A percentile compares a stretch with the other conserved stretches of the same genome.
Evolutionary conservation across 2,797 vertebrate genomes (phyloP).

Genomic region (Ptychobarbus kaznakovi): DNA sequence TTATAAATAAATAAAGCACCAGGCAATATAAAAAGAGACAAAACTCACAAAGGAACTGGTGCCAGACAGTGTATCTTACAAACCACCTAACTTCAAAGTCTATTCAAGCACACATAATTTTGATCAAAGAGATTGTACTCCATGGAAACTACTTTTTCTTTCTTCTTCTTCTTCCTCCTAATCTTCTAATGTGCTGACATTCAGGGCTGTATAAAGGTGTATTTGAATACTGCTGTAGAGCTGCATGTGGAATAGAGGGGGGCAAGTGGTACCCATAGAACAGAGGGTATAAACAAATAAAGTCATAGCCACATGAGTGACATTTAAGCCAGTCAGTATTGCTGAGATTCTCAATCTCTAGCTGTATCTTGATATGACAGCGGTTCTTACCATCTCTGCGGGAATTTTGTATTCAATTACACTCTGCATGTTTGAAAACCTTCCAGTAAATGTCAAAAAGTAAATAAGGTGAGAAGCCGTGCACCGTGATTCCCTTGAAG

Average conservation of each 20-base stretch:
- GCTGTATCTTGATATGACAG: conserved; percentile 57
- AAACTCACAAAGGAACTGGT: neutral
- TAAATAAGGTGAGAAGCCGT: conserved; percentile 60
- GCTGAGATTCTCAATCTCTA: conserved; percentile 58
- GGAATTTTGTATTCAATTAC: conserved; percentile 64
- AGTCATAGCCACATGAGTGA: conserved; percentile 56
- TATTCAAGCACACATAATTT: neutral
- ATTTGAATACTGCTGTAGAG: conserved; percentile 44
- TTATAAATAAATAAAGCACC: neutral
- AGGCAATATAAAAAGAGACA: conserved; percentile 14
- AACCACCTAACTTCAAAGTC: conserved; percentile 8
- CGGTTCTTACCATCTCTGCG: conserved; percentile 46
- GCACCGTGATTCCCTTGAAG: conserved; percentile 53
- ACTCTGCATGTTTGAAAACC: conserved; percentile 55
- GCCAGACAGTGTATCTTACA: neutral
- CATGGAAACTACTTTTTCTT: conserved; percentile 4
- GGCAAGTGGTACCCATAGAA: conserved; percentile 40
- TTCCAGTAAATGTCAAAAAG: conserved; percentile 65
- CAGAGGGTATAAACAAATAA: conserved; percentile 51
- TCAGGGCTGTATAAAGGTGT: conserved; percentile 41
- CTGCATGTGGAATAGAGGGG: conserved; percentile 46
- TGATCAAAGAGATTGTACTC: conserved; percentile 50
- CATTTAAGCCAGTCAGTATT: conserved; percentile 56
- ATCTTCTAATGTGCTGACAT: conserved; percentile 56
- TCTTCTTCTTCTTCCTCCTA: neutral